phyloP scores from a whole-genome alignment of 2,113 vertebrate species.

The Alethe castanea region DNA sequence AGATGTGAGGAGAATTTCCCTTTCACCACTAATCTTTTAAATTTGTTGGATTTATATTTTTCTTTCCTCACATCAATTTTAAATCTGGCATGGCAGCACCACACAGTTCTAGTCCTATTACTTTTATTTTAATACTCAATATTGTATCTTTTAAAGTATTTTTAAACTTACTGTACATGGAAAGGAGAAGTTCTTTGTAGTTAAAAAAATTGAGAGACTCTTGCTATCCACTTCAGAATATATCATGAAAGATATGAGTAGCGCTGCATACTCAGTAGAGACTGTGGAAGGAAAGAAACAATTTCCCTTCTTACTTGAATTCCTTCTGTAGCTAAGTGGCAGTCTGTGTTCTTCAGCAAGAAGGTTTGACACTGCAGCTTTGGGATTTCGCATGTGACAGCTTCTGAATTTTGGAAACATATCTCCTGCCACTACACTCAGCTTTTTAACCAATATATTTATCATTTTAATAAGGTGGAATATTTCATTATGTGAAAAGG shows the following conservation, averaged over 20 bases:
- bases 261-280: not conserved
- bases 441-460: not conserved
- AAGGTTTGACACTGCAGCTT: not conserved
- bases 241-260: not conserved
- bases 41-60: not conserved
- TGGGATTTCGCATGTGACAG: not conserved
- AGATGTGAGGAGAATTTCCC: not conserved
- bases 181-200: not conserved
- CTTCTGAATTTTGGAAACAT: not conserved
- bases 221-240: not conserved
- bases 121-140: not conserved
- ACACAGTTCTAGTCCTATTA: not conserved
- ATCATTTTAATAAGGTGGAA: not conserved
- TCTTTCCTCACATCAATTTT: not conserved
- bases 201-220: not conserved
- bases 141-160: not conserved
- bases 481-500: not conserved
- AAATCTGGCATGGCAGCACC: not conserved
- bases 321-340: not conserved
- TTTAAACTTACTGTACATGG: not conserved
- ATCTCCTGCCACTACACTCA: too few relatives aligned
- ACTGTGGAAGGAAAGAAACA: not conserved
- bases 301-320: not conserved
- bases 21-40: not conserved
- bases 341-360: not conserved